A percentile compares a stretch with the other conserved stretches of the same genome.
Evolutionary conservation across 2,888 invertebrate genomes (phyloP).

Genomic region (Chymomyza amoena): DNA sequence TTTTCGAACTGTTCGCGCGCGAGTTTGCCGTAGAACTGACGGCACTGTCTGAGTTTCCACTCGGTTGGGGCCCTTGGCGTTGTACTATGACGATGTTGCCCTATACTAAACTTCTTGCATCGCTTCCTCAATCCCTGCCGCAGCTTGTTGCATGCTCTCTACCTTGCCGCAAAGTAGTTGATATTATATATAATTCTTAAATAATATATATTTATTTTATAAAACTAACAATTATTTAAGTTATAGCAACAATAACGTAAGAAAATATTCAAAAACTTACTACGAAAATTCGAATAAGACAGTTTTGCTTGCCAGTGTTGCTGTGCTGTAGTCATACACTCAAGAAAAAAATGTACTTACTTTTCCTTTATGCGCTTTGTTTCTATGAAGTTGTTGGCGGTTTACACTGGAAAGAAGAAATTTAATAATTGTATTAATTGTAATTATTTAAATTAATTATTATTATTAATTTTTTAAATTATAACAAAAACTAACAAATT

Average conservation of each 20-base stretch:
- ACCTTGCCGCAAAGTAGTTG: too few species aligned
- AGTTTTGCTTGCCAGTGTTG: constrained; percentile 49
- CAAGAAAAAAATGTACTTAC: background rate
- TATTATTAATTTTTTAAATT: too few species aligned
- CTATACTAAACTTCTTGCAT: constrained; percentile 22
- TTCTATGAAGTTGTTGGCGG: too few species aligned
- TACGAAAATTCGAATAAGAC: background rate
- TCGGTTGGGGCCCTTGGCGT: constrained; percentile 19
- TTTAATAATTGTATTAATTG: too few species aligned
- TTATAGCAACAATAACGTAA: background rate
- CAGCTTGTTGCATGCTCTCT: background rate
- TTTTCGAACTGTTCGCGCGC: constrained; percentile 71
- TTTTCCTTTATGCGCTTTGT: too few species aligned
- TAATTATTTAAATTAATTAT: too few species aligned
- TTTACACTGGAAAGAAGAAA: too few species aligned
- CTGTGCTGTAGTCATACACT: constrained; percentile 37
- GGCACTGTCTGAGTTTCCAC: constrained; percentile 18
- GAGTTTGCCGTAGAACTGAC: constrained; percentile 63
- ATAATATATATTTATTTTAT: background rate
- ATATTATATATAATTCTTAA: background rate
- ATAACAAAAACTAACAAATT: too few species aligned
- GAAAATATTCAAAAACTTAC: background rate
- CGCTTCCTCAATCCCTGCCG: constrained; percentile 20
- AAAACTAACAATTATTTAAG: background rate
- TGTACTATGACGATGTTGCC: constrained; percentile 3